Base-by-base conservation (phyloP, 1,140 invertebrate genomes). In the Oncopeltus fasciatus region DNA sequence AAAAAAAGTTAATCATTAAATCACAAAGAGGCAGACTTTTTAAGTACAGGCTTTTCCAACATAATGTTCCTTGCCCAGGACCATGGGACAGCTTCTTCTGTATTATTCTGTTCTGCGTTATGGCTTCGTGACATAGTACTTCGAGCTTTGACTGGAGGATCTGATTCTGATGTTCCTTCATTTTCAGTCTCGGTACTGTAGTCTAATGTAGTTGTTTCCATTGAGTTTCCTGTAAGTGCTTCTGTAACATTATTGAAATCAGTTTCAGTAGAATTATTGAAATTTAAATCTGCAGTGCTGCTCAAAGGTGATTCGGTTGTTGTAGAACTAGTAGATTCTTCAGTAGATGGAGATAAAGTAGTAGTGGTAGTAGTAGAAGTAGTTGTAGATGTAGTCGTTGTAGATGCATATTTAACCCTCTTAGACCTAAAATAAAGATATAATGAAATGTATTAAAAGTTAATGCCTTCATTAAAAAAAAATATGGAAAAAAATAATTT, bases 271-370 rank as follows among this genome's bases (percentile, higher is more conserved):
- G n/a, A n/a, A n/a, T n/a, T n/a, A n/a, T n/a, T n/a, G n/a, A n/a
- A n/a, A n/a, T n/a, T n/a, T n/a, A n/a, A n/a, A n/a, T n/a, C n/a
- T n/a, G n/a, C n/a, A n/a, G 46, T 18, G 16, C 11, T 33, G 44
- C 44, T 46, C 1, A 20, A 46, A 46, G 44, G 44, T 49, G 46
- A 28, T 46, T 49, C 58, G 21, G 57, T 31, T 18, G 27, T 47
- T 21, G 57, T 49, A 16, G 38, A 46, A 26, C 28, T 75, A 27
- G 75, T 76, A 38, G 75, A 72, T 67, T 76, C 72, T 68, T 75
- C 74, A 68, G 76, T 74, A 63, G 74, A 76, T 49, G 76, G 69
- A 61, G 72, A 75, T 70, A 76, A 75, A 67, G 76, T 75, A 26
- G 75, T 76, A 38, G 75, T 72, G 67, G 77, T 72, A 68, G 76